phyloP scores from a whole-genome alignment of 2,888 invertebrate species.

The Teleiodes luculella region DNA sequence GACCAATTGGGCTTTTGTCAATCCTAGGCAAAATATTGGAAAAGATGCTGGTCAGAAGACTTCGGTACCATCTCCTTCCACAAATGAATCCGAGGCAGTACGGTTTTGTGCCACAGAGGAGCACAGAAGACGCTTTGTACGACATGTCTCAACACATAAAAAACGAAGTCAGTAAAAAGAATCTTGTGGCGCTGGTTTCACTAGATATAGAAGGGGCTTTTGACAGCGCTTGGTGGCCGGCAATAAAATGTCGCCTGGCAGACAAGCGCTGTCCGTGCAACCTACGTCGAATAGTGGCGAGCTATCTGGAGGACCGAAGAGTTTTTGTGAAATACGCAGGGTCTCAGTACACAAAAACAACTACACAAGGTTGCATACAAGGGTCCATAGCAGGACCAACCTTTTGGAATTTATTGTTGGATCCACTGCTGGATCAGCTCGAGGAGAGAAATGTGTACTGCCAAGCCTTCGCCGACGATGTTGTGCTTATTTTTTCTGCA shows the following conservation, averaged over 20 bases:
- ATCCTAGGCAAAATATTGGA: not conserved
- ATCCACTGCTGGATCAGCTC: not conserved
- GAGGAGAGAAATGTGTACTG: not conserved
- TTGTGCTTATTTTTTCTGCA: no score
- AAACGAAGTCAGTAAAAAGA: not conserved
- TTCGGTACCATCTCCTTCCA: not conserved
- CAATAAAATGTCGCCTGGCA: constrained; percentile 11
- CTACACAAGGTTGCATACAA: not conserved
- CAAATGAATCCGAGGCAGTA: not conserved
- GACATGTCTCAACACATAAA: constrained; percentile 4
- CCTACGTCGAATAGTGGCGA: constrained; percentile 8
- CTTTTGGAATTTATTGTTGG: not conserved
- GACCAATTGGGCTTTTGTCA: not conserved
- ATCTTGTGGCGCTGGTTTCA: not conserved
- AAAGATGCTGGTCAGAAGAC: not conserved
- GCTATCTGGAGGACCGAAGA: constrained; percentile 7
- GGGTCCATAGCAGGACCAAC: not conserved
- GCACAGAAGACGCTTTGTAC: constrained; percentile 9
- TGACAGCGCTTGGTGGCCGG: constrained; percentile 20
- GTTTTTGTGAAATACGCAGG: not conserved
- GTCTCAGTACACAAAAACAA: not conserved
- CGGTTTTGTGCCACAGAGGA: not conserved
- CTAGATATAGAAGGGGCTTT: not conserved
- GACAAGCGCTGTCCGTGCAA: constrained; percentile 15
- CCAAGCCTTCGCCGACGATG: not conserved